Evolutionary conservation across 2,888 invertebrate genomes (phyloP), one percentile per base, ranked within the genome.

Genomic region (Celastrina argiolus): DNA sequence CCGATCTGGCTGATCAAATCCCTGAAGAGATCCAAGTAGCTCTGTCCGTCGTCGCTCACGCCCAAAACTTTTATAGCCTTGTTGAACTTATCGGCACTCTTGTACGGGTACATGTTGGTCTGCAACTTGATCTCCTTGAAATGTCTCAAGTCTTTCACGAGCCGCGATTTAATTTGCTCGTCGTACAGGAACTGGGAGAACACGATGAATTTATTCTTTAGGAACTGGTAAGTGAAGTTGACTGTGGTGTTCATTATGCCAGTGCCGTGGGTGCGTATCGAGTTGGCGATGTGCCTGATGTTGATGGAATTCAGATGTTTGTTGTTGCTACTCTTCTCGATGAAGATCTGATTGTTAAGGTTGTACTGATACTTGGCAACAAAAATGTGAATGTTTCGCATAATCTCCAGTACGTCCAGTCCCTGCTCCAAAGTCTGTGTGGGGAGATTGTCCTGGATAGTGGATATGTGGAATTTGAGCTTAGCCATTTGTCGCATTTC

Each of bases 171-270:
- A 64, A 99, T 98, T 78, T 98, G 98, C 84, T 99, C 99, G 81
- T 99, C 99, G 80, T 96, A 99, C 84, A 99, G 94, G 82, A 99
- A 99, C 84, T 99, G 98, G 0, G 99, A 99, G 82, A 99, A 97
- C 0, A 96, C 95, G 75, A 96, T 96, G 77, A 99, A 96, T 83
- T 99, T 98, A 74, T 97, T 96, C 73, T 97, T 94, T 72, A 99
- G 90, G 85, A 98, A 99, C 85, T 98, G 98, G 85, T 98, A 98
- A 0, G 97, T 96, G 75, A 96, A 97, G 81, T 98, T 98, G 71
- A 95, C 97, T 0, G 98, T 97, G 0, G 98, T 98, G 78, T 97
- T 98, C 94, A 98, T 97, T 69, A 99, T 97, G 7, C 99, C 99
- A 8, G 96, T 96, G 36, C 99, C 99, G 80, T 99, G 99, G 0